Conservation (phyloP, 2,888 invertebrate genomes). For the Drepanosiphum platanoidis region DNA sequence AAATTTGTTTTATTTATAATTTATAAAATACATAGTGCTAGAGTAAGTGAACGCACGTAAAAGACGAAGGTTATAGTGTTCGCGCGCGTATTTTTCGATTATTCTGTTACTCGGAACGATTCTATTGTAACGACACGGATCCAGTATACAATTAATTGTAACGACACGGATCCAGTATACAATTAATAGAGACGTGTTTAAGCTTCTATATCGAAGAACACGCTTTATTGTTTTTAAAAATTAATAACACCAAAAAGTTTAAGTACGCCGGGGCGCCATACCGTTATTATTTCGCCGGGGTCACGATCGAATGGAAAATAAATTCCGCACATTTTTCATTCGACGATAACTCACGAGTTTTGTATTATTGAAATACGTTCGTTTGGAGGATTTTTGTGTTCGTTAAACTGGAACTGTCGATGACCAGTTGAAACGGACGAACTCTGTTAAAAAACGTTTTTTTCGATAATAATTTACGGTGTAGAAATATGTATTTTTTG, state of each 20-base stretch:
- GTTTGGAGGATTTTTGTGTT: not conserved
- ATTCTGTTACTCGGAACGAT: not conserved
- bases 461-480: too few species aligned
- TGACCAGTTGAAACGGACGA: too few species aligned
- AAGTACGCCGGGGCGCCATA: too few species aligned
- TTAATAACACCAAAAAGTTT: not conserved
- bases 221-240: not conserved
- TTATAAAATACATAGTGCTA: not conserved
- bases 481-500: too few species aligned
- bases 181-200: not conserved
- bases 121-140: not conserved
- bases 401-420: not conserved
- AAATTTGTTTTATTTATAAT: not conserved
- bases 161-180: not conserved
- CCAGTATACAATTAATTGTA: not conserved
- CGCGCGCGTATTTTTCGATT: not conserved
- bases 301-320: too few species aligned
- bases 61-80: not conserved
- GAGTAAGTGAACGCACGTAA: not conserved
- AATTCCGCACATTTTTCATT: not conserved
- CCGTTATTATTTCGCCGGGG: not conserved
- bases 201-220: not conserved
- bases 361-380: not conserved
- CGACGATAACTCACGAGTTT: not conserved
- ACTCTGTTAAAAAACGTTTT: too few species aligned